phyloP scores from a whole-genome alignment of 2,888 invertebrate species.

The Synanthedon tipuliformis region DNA sequence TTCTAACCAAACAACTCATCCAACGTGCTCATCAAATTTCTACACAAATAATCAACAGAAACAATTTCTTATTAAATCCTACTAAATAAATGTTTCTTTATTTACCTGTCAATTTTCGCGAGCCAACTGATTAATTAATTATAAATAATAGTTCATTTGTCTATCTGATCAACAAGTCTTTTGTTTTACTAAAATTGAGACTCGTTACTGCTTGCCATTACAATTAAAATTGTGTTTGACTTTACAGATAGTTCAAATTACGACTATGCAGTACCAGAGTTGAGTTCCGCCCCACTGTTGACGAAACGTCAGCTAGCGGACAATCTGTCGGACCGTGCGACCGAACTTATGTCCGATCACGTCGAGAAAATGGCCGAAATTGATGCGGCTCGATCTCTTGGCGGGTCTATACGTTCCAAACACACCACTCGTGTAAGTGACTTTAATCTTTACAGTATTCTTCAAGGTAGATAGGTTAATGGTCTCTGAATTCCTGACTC shows the following conservation, averaged over 20 bases:
- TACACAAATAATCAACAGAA: background rate
- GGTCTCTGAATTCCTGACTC: too few relatives aligned
- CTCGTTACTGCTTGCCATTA: too few relatives aligned
- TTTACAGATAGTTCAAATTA: constrained; percentile 74
- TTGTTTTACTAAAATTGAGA: too few relatives aligned
- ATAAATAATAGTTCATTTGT: too few relatives aligned
- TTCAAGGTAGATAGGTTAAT: too few relatives aligned
- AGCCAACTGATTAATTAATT: too few relatives aligned
- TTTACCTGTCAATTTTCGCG: too few relatives aligned
- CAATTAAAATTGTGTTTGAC: too few relatives aligned
- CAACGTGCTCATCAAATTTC: background rate
- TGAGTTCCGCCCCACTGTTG: constrained; percentile 76
- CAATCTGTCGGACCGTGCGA: constrained; percentile 31
- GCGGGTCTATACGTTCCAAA: constrained; percentile 33
- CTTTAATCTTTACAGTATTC: background rate
- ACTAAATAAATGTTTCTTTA: background rate
- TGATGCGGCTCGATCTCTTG: constrained; percentile 26
- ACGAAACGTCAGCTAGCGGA: constrained; percentile 46
- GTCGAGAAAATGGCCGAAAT: constrained; percentile 20
- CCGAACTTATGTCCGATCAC: constrained; percentile 28
- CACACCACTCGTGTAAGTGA: constrained; percentile 32
- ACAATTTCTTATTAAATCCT: background rate
- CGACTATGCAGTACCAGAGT: constrained; percentile 84
- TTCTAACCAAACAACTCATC: too few relatives aligned
- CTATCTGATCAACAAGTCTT: too few relatives aligned